A percentile compares a stretch with the other conserved stretches of the same genome.
Conservation (phyloP, 1,140 invertebrate genomes). For the Planococcus citri region DNA sequence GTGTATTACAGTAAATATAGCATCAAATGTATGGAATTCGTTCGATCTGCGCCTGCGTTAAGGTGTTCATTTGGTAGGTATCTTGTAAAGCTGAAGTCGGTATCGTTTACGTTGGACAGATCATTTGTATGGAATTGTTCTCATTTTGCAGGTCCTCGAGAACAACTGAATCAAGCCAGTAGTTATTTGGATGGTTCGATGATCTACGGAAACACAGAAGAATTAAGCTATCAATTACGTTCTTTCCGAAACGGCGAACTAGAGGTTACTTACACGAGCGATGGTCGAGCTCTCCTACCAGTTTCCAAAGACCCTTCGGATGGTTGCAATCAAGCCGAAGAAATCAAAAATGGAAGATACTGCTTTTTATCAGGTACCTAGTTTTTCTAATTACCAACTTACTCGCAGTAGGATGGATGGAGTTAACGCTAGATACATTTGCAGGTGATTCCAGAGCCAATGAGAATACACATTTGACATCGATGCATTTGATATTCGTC, state of each 20-base stretch:
- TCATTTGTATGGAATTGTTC: neutral
- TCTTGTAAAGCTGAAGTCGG: neutral
- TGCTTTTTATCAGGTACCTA: slow-evolving; percentile 55
- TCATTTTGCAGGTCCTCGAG: slow-evolving; percentile 46
- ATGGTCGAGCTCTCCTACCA: slow-evolving; percentile 53
- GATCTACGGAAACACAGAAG: slow-evolving; percentile 56
- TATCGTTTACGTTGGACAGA: neutral
- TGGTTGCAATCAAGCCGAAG: slow-evolving; percentile 56
- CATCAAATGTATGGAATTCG: slow-evolving; percentile 68
- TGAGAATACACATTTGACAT: slow-evolving; percentile 68
- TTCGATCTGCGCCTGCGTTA: slow-evolving; percentile 68
- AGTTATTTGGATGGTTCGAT: slow-evolving; percentile 82
- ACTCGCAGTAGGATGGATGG: neutral
- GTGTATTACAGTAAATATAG: slow-evolving; percentile 50
- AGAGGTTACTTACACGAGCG: slow-evolving; percentile 42
- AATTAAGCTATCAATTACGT: slow-evolving; percentile 42
- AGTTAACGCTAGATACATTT: slow-evolving; percentile 18
- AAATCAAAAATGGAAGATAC: slow-evolving; percentile 53
- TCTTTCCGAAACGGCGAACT: slow-evolving; percentile 39
- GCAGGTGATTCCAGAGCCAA: slow-evolving; percentile 63
- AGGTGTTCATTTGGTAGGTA: slow-evolving; percentile 59
- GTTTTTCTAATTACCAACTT: neutral
- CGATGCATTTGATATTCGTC: slow-evolving; percentile 65
- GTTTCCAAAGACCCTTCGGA: slow-evolving; percentile 54
- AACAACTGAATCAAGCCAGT: slow-evolving; percentile 83